These are phyloP conservation scores for Perognathus longimembris DNA, from an alignment of 2,113 vertebrate species.

Conservation along the genomic window DNA sequence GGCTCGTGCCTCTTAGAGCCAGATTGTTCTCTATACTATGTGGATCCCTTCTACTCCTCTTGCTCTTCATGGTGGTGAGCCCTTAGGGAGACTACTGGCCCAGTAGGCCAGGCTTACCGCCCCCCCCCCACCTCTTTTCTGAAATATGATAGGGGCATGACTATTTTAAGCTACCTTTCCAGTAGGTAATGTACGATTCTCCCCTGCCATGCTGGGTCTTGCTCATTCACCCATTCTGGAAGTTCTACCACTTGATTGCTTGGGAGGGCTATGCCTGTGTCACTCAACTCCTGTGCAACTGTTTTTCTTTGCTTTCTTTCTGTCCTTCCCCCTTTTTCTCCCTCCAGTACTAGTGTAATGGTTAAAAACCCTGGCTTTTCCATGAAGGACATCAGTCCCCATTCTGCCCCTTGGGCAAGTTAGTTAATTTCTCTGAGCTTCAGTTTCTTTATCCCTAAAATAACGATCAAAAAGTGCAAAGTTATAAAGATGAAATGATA, in stretches of 20 bases:
- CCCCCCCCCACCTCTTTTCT: neutral
- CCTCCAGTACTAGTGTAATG: neutral
- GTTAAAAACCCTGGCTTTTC: conserved; percentile 42
- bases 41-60: neutral
- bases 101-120: neutral
- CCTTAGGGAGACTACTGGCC: neutral
- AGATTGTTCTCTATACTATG: neutral
- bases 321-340: neutral
- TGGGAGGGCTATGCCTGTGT: too few relatives aligned
- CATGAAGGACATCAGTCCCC: neutral
- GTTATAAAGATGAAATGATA: conserved; percentile 22
- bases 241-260: neutral
- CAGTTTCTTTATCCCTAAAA: conserved; percentile 36
- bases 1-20: neutral
- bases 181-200: neutral
- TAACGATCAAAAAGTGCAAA: neutral
- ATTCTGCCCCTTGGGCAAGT: neutral
- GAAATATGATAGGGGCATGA: neutral
- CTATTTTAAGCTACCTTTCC: neutral
- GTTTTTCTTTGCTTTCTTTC: neutral
- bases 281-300: neutral
- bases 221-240: neutral
- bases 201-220: neutral
- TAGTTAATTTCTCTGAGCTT: conserved; percentile 36
- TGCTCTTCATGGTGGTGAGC: neutral